These are phyloP conservation scores for Sula dactylatra DNA, from an alignment of 2,113 vertebrate species.

Conservation along the genomic window DNA sequence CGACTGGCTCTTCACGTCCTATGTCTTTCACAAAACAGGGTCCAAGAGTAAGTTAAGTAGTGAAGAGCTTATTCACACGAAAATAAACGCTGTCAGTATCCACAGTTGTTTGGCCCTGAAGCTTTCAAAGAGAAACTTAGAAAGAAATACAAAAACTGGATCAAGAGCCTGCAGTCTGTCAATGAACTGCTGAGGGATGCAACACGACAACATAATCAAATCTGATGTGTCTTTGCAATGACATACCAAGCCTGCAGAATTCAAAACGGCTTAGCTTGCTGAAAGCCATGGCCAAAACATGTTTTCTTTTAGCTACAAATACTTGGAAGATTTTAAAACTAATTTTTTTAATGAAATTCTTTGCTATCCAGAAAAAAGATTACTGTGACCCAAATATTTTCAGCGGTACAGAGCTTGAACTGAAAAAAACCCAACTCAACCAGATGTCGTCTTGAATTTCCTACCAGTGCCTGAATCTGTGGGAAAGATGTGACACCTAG, in stretches of 20 bases:
- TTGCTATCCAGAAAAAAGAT: conserved; percentile 7
- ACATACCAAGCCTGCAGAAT: conserved; percentile 55
- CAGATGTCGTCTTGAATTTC: background rate
- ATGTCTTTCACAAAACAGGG: background rate
- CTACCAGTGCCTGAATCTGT: background rate
- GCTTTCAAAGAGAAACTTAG: conserved; percentile 19
- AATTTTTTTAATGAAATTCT: conserved; percentile 32
- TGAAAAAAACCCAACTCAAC: background rate
- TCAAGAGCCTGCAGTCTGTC: conserved; percentile 66
- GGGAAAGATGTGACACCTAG: background rate
- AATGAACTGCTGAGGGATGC: conserved; percentile 53
- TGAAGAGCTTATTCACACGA: background rate
- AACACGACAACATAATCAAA: conserved; percentile 60
- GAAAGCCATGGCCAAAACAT: conserved; percentile 37
- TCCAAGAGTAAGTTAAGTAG: conserved; percentile 22
- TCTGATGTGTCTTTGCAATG: conserved; percentile 55
- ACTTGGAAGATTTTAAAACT: conserved; percentile 36
- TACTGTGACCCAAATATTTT: conserved; percentile 14
- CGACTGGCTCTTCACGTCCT: background rate
- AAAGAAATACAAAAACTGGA: conserved; percentile 35
- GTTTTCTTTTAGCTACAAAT: conserved; percentile 66
- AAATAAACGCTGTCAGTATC: background rate
- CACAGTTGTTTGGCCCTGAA: conserved; percentile 16
- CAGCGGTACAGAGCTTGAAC: background rate
- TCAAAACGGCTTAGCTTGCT: conserved; percentile 35